A percentile compares a stretch with the other conserved stretches of the same genome.
phyloP scores from a whole-genome alignment of 2,113 vertebrate species.

The Pachyramphus minor region DNA sequence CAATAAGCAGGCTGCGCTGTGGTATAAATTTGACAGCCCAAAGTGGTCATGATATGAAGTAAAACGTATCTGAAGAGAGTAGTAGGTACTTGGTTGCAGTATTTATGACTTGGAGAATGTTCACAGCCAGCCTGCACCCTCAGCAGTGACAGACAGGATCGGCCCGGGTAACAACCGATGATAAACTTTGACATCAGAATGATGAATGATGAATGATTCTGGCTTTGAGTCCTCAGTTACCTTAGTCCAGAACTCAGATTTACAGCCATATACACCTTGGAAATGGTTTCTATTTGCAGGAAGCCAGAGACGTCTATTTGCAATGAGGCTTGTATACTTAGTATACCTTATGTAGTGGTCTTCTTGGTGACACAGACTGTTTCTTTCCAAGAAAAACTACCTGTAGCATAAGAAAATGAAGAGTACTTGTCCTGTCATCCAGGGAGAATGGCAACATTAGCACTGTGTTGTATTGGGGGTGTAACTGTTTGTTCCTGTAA shows the following conservation, averaged over 20 bases:
- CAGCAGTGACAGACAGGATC: neutral
- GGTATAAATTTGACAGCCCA: neutral
- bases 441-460: neutral
- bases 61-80: neutral
- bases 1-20: neutral
- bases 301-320: neutral
- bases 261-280: neutral
- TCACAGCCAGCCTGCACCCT: neutral
- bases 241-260: neutral
- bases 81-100: neutral
- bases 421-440: neutral
- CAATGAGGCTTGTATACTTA: neutral
- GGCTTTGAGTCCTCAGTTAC: neutral
- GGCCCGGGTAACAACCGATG: fast-evolving
- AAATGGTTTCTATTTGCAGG: neutral
- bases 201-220: neutral
- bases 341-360: neutral
- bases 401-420: neutral
- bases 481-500: neutral
- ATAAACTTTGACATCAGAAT: neutral
- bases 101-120: neutral
- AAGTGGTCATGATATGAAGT: neutral
- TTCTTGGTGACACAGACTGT: neutral
- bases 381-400: neutral
- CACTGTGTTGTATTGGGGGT: neutral